Evolutionary conservation across 2,113 vertebrate species (phyloP), one percentile per base, ranked within the genome.

Genomic region (Enhydra lutris): DNA sequence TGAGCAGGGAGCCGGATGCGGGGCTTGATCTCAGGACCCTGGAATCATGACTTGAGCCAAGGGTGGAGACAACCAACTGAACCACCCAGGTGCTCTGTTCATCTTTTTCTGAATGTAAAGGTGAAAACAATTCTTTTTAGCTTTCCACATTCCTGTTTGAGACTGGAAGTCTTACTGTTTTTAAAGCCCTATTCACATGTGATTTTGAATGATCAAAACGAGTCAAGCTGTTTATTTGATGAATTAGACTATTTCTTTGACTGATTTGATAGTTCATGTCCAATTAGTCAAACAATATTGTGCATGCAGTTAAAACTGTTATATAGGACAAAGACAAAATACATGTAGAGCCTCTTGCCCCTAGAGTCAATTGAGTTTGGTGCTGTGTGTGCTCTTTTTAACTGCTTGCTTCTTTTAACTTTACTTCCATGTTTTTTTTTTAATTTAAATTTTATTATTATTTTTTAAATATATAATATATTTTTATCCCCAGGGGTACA

Each of bases 121-220:
- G 23, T 59, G 8, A 31, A 80, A 82, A 90, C 8, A 73, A 73
- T 50, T 85, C n/a, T 76, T 78, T 82, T 79, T 15, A 80, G 9
- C 50, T 92, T 61, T 79, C 24, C 23, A 55, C 4, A 80, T 81
- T 24, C 6, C 24, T 74, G 47, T 85, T 97, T 73, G 61, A 85
- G 92, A 86, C n/a, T 47, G 24, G 50, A 92, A 92, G n/a, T 1
- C 10, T 76, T 76, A 61, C 42, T 91, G 7, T 69, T 94, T 93
- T 89, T 85, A 69, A 89, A 84, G 20, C 20, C 59, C 29, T 92
- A 61, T 10, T 84, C 55, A 85, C 6, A 26, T 82, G 13, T 78
- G 82, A 59, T 92, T 94, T 92, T 85, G 29, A 95, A 94, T 88
- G 34, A 92, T 59, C 65, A 79, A 88, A 96, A 76, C 20, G 76